Base-by-base conservation (phyloP, 2,888 invertebrate genomes). In the Blastobasis lacticolella region DNA sequence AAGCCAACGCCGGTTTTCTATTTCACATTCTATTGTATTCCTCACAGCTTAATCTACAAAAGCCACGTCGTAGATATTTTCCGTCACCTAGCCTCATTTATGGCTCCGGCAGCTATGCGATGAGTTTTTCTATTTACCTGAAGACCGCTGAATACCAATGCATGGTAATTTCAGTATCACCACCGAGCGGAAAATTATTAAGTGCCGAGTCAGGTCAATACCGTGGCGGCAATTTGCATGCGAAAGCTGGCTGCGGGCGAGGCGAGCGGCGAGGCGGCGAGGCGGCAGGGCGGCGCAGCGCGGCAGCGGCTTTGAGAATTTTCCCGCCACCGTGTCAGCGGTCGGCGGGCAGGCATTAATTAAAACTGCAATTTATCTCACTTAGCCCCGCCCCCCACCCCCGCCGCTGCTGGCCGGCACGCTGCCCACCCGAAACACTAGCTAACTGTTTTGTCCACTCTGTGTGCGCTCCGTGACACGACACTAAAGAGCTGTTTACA, bases 331-430 rank as follows among this genome's bases (percentile, higher is more conserved):
- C 36, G 42, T 36, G 51, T 42, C 54, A 51, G 47, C 48, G 44
- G 48, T 38, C 36, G 47, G 48, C 48, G n/a, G 48, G 8, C 38
- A 38, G 45, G 52, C 55, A 55, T 55, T 55, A 55, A 55, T 55
- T 55, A 55, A 55, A 55, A 55, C 53, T 53, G 55, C 49, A 55
- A 55, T 53, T 53, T 53, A 55, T 55, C 53, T 55, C 53, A 53
- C 55, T 55, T 55, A 55, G 42, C 43, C 48, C 23, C 48, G 49
- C 49, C 51, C 43, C 51, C 6, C n/a, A 10, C 42, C 10, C 42
- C 42, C 10, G 42, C 42, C 10, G 42, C 40, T 49, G 44, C 51
- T 51, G 50, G 49, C 49, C 10, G 42, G 5, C 9, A 5, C 42
- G 42, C 10, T 42, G 10, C 9, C 42, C 9, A 42, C 42, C 9